These are phyloP conservation scores for Saturnia pavonia DNA, from an alignment of 2,888 invertebrate genomes.

Conservation along the genomic window DNA sequence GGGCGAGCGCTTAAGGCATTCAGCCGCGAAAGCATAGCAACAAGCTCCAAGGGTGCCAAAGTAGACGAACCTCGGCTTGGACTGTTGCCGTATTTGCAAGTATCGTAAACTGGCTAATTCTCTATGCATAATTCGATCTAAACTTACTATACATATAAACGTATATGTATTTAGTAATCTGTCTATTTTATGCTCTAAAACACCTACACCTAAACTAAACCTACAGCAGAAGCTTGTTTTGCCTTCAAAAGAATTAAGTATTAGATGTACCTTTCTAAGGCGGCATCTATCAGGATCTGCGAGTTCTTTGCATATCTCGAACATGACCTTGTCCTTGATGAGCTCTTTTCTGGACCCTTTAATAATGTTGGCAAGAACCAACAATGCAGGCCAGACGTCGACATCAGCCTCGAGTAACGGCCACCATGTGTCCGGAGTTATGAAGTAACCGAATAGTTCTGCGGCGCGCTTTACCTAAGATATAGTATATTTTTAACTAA, in stretches of 20 bases:
- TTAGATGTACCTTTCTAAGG: constrained; percentile 74
- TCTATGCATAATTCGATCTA: no score
- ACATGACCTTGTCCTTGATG: constrained; percentile 64
- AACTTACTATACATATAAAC: no score
- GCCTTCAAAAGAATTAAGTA: neutral
- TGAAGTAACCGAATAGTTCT: constrained; percentile 89
- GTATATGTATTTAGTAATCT: no score
- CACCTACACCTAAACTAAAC: neutral
- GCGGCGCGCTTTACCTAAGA: constrained; percentile 84
- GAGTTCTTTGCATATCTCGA: constrained; percentile 81
- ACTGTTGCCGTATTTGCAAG: no score
- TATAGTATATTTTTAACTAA: neutral
- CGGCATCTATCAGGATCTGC: constrained; percentile 83
- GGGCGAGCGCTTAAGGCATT: no score
- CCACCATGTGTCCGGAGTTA: constrained; percentile 85
- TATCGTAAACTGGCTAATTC: no score
- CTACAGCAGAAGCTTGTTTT: neutral
- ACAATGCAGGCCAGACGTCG: constrained; percentile 78
- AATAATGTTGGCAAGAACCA: constrained; percentile 83
- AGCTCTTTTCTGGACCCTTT: constrained; percentile 77
- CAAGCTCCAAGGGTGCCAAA: no score
- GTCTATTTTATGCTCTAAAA: no score
- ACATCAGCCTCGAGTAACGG: constrained; percentile 84
- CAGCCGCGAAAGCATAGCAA: no score
- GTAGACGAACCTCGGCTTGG: no score